Evolutionary conservation across 2,888 invertebrate species (phyloP).

Genomic region (Pachliopta kotzebuea): DNA sequence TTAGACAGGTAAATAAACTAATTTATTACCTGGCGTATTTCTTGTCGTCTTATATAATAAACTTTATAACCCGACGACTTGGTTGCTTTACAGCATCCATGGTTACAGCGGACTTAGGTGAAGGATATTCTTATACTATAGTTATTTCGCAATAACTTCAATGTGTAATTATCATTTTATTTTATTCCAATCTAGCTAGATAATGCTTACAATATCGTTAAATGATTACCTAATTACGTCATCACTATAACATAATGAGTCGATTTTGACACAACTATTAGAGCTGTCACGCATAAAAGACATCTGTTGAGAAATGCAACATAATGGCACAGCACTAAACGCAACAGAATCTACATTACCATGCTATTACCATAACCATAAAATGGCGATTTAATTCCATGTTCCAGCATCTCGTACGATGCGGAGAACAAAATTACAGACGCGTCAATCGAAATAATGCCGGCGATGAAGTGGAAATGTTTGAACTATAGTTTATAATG

Average conservation of each 20-base stretch:
- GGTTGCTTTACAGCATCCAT: too few species aligned
- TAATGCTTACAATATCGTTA: neutral
- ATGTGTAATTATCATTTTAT: too few species aligned
- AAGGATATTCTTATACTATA: too few species aligned
- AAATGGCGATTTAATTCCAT: conserved; percentile 55
- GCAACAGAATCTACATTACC: conserved; percentile 25
- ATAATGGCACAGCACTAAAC: conserved; percentile 18
- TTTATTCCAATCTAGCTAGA: too few species aligned
- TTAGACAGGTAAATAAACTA: too few species aligned
- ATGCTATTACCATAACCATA: conserved; percentile 43
- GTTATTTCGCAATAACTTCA: too few species aligned
- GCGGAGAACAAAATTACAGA: conserved; percentile 24
- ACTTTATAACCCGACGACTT: too few species aligned
- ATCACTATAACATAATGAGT: neutral
- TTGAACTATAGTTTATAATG: neutral
- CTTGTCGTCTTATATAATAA: too few species aligned
- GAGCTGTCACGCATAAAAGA: neutral
- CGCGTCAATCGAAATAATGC: conserved; percentile 21
- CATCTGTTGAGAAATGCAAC: conserved; percentile 9
- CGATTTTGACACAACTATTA: conserved; percentile 4
- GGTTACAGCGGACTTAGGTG: too few species aligned
- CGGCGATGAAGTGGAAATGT: conserved; percentile 1
- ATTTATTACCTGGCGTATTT: too few species aligned
- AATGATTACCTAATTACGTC: neutral
- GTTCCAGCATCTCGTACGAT: conserved; percentile 33